phyloP scores from a whole-genome alignment of 2,113 vertebrate genomes.

The Tautogolabrus adspersus region DNA sequence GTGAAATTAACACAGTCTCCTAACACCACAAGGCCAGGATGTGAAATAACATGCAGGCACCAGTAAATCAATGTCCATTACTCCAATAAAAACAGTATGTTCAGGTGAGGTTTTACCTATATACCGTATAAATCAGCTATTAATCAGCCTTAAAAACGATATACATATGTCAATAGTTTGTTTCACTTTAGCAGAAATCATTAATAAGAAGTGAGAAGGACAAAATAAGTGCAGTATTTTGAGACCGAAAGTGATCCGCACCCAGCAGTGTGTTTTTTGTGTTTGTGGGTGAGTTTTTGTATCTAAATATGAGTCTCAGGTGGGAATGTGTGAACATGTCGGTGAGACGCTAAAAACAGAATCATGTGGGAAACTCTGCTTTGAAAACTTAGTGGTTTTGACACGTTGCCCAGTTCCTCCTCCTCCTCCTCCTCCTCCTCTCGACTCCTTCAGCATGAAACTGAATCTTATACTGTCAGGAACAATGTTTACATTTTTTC shows the following conservation, averaged over 20 bases:
- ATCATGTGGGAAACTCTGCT: neutral
- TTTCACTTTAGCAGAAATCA: too few relatives aligned
- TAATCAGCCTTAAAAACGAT: too few relatives aligned
- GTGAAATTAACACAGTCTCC: too few relatives aligned
- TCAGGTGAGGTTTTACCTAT: too few relatives aligned
- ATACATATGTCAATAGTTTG: too few relatives aligned
- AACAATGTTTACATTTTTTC: neutral
- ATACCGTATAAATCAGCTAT: too few relatives aligned
- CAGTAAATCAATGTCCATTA: too few relatives aligned
- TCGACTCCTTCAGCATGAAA: neutral
- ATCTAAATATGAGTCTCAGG: neutral
- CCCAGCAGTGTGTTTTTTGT: neutral
- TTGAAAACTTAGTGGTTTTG: neutral
- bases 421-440: neutral
- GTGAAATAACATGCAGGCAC: too few relatives aligned
- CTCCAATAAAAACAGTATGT: too few relatives aligned
- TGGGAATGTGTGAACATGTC: neutral
- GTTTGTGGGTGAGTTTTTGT: neutral
- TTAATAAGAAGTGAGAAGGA: too few relatives aligned
- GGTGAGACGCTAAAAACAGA: constrained; percentile 9
- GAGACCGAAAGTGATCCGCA: neutral
- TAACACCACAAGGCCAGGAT: too few relatives aligned
- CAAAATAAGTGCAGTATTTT: neutral
- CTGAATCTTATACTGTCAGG: neutral
- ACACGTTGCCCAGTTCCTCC: neutral